Evolutionary conservation across 2,888 invertebrate genomes (phyloP).

Genomic region (Erannis defoliaria): DNA sequence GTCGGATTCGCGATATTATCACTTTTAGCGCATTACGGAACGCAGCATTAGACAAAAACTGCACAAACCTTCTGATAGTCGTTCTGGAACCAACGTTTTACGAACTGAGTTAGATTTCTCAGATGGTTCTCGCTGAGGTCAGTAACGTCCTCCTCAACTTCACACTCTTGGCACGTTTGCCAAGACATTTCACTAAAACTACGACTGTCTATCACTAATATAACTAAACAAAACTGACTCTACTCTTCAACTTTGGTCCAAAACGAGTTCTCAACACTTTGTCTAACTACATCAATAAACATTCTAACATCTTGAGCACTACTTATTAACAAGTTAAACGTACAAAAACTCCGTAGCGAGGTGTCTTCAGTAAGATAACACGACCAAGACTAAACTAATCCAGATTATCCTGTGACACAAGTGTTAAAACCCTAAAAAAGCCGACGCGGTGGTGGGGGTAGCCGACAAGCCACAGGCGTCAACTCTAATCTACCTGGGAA

Average conservation of each 20-base stretch:
- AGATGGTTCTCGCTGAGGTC: constrained; percentile 62
- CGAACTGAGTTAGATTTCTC: constrained; percentile 66
- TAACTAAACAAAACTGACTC: neutral
- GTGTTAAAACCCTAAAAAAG: constrained; percentile 54
- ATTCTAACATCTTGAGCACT: neutral
- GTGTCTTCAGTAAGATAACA: constrained; percentile 51
- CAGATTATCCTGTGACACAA: constrained; percentile 61
- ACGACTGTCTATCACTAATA: neutral
- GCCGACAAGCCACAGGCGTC: constrained; percentile 37
- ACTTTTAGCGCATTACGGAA: too few relatives aligned
- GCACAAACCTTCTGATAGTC: constrained; percentile 67
- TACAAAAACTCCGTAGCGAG: constrained; percentile 15
- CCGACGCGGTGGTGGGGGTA: constrained; percentile 57
- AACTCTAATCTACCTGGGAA: constrained; percentile 50
- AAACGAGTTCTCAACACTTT: neutral
- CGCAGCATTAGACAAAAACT: neutral
- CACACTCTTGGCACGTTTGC: constrained; percentile 16
- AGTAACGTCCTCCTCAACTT: constrained; percentile 50
- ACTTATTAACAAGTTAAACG: neutral
- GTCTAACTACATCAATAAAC: too few relatives aligned
- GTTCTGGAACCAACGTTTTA: constrained; percentile 78
- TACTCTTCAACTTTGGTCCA: neutral
- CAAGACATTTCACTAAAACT: constrained; percentile 11
- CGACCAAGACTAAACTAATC: constrained; percentile 59
- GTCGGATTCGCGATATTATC: too few relatives aligned